These are phyloP conservation scores for Tipula confusa DNA, from an alignment of 2,888 invertebrate genomes.

Conservation along the genomic window DNA sequence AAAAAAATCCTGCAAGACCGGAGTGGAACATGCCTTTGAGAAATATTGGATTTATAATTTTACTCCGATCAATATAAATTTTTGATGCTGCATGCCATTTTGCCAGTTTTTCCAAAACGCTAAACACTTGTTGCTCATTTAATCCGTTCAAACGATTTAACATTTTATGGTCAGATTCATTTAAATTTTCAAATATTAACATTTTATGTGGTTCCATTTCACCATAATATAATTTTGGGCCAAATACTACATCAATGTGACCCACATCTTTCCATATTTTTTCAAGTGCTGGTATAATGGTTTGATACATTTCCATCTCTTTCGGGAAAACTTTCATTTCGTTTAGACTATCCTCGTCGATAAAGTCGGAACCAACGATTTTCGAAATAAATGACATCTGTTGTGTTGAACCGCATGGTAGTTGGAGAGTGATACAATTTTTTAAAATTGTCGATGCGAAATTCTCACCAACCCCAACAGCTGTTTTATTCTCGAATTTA, in stretches of 20 bases:
- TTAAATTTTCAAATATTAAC: background rate
- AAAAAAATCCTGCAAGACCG: no score
- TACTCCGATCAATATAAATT: background rate
- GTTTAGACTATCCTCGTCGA: background rate
- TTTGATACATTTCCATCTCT: background rate
- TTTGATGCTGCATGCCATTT: background rate
- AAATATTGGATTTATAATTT: no score
- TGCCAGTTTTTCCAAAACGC: background rate
- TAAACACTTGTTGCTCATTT: background rate
- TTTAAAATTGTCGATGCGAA: background rate
- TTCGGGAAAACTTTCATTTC: background rate
- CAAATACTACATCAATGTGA: background rate
- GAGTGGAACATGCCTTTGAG: background rate
- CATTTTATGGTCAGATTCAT: background rate
- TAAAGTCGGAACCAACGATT: background rate
- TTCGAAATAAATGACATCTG: background rate
- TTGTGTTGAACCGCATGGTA: no score
- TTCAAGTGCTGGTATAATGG: background rate
- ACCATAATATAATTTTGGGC: background rate
- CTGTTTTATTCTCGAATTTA: background rate
- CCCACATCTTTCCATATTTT: background rate
- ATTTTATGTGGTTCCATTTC: background rate
- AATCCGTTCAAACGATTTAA: background rate
- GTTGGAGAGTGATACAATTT: no score
- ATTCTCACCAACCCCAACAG: background rate